Evolutionary conservation across 2,888 invertebrate species (phyloP).

Genomic region (Cryptocephalus moraei): DNA sequence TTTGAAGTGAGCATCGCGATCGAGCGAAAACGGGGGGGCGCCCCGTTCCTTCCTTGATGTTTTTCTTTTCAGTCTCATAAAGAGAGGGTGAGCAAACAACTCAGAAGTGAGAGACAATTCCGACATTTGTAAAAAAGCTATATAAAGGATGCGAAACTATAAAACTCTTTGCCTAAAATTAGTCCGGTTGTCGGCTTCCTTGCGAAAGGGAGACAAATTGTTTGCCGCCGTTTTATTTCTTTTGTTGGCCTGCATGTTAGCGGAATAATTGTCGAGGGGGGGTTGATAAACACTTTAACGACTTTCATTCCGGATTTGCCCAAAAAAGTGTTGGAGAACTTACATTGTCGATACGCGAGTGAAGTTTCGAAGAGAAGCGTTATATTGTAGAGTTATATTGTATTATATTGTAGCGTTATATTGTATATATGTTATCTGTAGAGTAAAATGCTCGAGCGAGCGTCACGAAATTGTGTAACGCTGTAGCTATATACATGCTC

Average conservation of each 20-base stretch:
- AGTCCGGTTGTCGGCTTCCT: constrained; percentile 27
- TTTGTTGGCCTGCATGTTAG: constrained; percentile 20
- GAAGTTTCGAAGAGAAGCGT: too few species aligned
- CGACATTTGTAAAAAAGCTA: constrained; percentile 31
- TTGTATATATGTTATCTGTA: too few species aligned
- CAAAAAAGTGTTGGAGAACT: too few species aligned
- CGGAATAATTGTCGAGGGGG: constrained; percentile 6
- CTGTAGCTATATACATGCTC: too few species aligned
- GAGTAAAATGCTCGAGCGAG: too few species aligned
- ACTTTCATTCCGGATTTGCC: constrained; percentile 3
- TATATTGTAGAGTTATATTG: too few species aligned
- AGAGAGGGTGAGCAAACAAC: constrained; percentile 23
- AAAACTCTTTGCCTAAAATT: constrained; percentile 35
- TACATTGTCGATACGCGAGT: too few species aligned
- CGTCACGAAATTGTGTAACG: too few species aligned
- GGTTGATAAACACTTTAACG: constrained; percentile 6
- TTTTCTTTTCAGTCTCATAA: constrained; percentile 13
- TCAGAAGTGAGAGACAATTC: constrained; percentile 24
- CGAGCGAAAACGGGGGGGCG: too few species aligned
- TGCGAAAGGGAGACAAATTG: constrained; percentile 24
- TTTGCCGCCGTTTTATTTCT: constrained; percentile 24
- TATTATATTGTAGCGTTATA: too few species aligned
- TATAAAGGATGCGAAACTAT: constrained; percentile 34
- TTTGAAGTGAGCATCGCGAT: constrained; percentile 13
- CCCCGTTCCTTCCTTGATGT: too few species aligned